Base-by-base conservation (phyloP, 2,888 invertebrate species). In the Pammene fasciana region DNA sequence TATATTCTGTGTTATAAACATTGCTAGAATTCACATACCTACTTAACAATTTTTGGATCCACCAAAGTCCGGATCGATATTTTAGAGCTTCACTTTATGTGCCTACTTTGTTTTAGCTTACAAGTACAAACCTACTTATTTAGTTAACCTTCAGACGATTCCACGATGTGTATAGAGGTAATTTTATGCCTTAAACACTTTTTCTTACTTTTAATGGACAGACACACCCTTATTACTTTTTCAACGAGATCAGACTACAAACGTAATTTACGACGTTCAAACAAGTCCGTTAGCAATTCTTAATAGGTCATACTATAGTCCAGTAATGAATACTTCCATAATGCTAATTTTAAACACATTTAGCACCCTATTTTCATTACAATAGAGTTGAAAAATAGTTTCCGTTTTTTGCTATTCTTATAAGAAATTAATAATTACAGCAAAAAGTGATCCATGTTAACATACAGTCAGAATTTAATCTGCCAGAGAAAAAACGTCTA, bases 351-450 rank as follows among this genome's bases (percentile, higher is more conserved):
- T 13, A 52, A 14, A 38, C 9, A 38, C 54, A 48, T 56, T 66
- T 26, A 59, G 14, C 18, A 50, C 57, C 34, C 14, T 59, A 41
- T 57, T 50, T 34, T 11, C 14, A 59, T 0, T 0, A 7, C 8
- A 16, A 38, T 66, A 34, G 26, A 45, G 52, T 43, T n/a, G 59
- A 43, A 43, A n/a, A 65, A 34, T 13, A 8, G 16, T 13, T 18
- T 38, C 4, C 9, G 9, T 41, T 56, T 46, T 43, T 66, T 57
- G 36, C 13, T n/a, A 18, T 10, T 57, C n/a, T 34, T 60, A 18
- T 36, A 52, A 52, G 13, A 45, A 60, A 67, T 45, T 14, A 60
- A 67, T 60, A 67, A 67, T 67, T 60, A 60, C 54, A 38, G 54
- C 67, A 67, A 67, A 67, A 67, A 67, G 50, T 18, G 48, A 13